These are phyloP conservation scores for Apostichopus leukothele DNA, from an alignment of 53 echinoderm and acorn worm genomes.

Conservation along the genomic window DNA sequence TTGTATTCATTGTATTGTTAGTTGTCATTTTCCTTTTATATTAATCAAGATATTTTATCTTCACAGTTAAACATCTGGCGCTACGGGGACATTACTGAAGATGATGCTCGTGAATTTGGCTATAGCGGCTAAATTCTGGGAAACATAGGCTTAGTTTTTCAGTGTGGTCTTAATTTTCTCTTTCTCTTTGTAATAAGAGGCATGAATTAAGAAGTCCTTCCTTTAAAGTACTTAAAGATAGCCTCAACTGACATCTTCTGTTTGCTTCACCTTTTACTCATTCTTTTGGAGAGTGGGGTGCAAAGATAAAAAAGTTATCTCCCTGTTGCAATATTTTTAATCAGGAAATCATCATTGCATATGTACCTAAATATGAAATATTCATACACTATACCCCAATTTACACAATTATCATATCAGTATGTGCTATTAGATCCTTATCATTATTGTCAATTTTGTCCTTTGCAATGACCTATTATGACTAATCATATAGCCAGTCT, in stretches of 20 bases:
- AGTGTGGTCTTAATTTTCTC: conserved; percentile 31
- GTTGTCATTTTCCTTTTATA: neutral
- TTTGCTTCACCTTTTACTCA: neutral
- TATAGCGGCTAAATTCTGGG: conserved; percentile 42
- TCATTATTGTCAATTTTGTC: no score
- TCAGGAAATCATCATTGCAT: no score
- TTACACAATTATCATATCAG: no score
- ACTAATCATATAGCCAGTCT: no score
- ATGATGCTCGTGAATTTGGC: conserved; percentile 96
- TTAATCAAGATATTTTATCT: conserved; percentile 1
- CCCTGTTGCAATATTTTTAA: no score
- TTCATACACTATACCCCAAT: no score
- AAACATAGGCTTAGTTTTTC: conserved; percentile 16
- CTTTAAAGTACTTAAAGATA: neutral
- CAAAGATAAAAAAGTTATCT: no score
- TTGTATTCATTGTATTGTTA: neutral
- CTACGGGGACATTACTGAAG: conserved; percentile 98
- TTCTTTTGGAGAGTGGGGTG: neutral
- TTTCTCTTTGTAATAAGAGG: neutral
- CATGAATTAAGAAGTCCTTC: neutral
- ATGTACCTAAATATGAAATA: no score
- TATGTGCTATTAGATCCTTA: no score
- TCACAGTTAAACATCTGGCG: conserved; percentile 96
- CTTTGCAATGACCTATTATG: no score
- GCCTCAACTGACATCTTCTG: neutral